Base-by-base conservation (phyloP, 2,797 vertebrate genomes). In the Lates japonicus region DNA sequence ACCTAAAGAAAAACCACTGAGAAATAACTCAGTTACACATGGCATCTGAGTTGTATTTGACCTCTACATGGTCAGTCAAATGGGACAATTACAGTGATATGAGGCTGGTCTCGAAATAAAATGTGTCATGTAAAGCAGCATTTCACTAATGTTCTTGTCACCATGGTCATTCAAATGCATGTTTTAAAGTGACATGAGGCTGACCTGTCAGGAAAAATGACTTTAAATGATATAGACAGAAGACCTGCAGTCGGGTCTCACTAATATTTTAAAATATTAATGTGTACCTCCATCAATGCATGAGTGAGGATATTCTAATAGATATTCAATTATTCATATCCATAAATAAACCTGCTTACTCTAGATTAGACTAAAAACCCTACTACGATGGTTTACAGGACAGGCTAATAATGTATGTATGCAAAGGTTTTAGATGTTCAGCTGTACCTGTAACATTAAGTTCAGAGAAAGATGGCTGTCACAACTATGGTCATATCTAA, bases 191-290 rank as follows among this genome's bases (percentile, higher is more conserved):
- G 84, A 93, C 90, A 90, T 48, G 29, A 78, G 75, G 78, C 81
- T 88, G 90, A 87, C 86, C 90, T 80, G 85, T 91, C 92, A 93
- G 88, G 71, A 91, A 93, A 94, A 94, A 95, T 93, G 92, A 95
- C 92, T 94, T 93, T 94, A 93, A 93, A 93, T 94, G 85, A 87
- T 94, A 91, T 85, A 72, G 87, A 88, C 88, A 89, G 87, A 93
- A 87, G 91, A 91, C 93, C 94, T 92, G 93, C 94, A 93, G 90
- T 89, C 93, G 92, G 93, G 92, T 95, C 93, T 94, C 86, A 88
- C 93, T 94, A 94, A 94, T 94, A 93, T 86, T 89, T 77, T 96
- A 22, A 96, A 96, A 96, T 95, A 96, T 96, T 96, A 81, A 96
- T 95, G 95, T 75, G 63, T 68, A 74, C 83, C 86, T 95, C 94